Conservation (phyloP, 1,140 invertebrate species). For the Drosophila pseudoobscura region DNA sequence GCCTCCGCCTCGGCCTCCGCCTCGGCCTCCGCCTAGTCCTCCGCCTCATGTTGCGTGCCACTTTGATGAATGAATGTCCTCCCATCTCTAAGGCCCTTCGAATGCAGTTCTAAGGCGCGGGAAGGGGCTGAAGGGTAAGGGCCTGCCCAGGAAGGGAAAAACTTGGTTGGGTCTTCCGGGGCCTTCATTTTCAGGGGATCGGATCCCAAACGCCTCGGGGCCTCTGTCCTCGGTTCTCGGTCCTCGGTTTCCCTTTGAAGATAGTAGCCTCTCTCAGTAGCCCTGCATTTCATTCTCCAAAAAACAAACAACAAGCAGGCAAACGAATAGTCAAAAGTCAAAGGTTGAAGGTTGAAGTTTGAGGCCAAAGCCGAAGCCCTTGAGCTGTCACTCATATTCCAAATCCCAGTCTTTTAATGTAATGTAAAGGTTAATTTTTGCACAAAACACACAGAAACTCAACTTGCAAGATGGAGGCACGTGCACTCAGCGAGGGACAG, state of each 20-base stretch:
- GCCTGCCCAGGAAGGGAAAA: slow-evolving; percentile 39
- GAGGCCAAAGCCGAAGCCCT: slow-evolving; percentile 18
- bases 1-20: slow-evolving; percentile 8
- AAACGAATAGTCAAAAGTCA: not conserved
- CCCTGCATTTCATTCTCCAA: slow-evolving; percentile 16
- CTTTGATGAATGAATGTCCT: slow-evolving; percentile 61
- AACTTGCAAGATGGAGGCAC: slow-evolving; percentile 18
- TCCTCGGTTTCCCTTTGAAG: slow-evolving; percentile 36
- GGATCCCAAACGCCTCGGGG: slow-evolving; percentile 18
- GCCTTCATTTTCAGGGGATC: slow-evolving; percentile 23
- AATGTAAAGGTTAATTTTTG: slow-evolving; percentile 24
- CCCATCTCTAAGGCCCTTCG: not conserved
- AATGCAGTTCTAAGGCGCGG: slow-evolving; percentile 52
- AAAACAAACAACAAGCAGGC: not conserved
- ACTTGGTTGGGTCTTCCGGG: slow-evolving; percentile 36
- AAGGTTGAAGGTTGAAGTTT: not conserved
- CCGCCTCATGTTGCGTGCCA: slow-evolving; percentile 64
- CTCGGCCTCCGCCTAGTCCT: too few species aligned
- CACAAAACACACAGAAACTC: not conserved
- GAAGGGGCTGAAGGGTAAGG: slow-evolving; percentile 45
- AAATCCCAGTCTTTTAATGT: slow-evolving; percentile 2
- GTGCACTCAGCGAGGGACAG: not conserved
- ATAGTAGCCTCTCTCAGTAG: slow-evolving; percentile 14
- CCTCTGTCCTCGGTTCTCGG: not conserved
- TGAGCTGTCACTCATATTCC: slow-evolving; percentile 21